A percentile compares a stretch with the other conserved stretches of the same genome.
These are phyloP conservation scores for Trachelus tabidus DNA, from an alignment of 2,888 invertebrate genomes.

Conservation along the genomic window DNA sequence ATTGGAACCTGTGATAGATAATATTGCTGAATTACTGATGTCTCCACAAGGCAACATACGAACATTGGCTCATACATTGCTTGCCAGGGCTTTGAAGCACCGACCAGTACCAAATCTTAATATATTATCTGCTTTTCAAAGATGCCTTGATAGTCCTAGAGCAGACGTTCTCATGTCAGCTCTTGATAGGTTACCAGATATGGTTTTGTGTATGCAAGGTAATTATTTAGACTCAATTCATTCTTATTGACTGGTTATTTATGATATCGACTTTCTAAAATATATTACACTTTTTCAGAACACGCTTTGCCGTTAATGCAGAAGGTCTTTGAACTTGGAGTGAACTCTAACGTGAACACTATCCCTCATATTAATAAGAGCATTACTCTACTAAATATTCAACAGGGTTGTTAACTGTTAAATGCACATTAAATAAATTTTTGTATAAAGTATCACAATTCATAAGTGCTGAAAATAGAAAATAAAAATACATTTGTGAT, in stretches of 20 bases:
- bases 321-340: conserved; percentile 85
- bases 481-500: background rate
- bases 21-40: conserved; percentile 74
- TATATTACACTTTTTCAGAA: conserved; percentile 69
- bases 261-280: conserved; percentile 1
- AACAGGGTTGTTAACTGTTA: conserved; percentile 77
- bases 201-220: conserved; percentile 83
- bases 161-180: conserved; percentile 83
- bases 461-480: background rate
- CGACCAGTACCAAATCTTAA: conserved; percentile 73
- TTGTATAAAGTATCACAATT: conserved; percentile 30
- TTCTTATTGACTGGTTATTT: background rate
- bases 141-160: conserved; percentile 83
- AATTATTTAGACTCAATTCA: conserved; percentile 19
- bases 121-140: conserved; percentile 81
- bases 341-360: conserved; percentile 82
- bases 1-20: conserved; percentile 74
- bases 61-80: conserved; percentile 76
- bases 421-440: conserved; percentile 13
- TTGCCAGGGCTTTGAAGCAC: conserved; percentile 78
- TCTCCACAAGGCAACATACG: conserved; percentile 74
- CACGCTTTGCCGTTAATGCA: conserved; percentile 82
- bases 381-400: conserved; percentile 83
- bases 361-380: conserved; percentile 82
- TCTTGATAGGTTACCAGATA: conserved; percentile 85